Base-by-base conservation (phyloP, 2,888 invertebrate species). In the Apamea anceps region DNA sequence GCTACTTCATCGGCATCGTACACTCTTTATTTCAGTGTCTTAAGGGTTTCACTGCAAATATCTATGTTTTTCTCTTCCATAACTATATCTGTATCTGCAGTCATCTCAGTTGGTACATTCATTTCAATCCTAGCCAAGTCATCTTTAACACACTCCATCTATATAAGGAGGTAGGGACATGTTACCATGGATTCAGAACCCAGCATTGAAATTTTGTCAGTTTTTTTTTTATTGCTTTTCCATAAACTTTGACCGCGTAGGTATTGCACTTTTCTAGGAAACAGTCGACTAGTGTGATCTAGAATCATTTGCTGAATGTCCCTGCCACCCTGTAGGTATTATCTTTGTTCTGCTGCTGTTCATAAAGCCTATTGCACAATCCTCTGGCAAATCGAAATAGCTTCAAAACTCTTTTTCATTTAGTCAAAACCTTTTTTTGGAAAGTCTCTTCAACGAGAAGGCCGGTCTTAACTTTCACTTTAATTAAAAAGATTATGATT, bases 401-500 rank as follows among this genome's bases (percentile, higher is more conserved):
- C 2, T 25, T 32, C 1, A 13, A 25, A 4, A 7, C 12, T 60
- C 28, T 37, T 66, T 66, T 32, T 15, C 57, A 0, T 57, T 25
- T 8, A 32, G 0, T 51, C 5, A 32, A 70, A 57, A 63, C 63
- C 57, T 54, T 72, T 73, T 72, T 73, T 78, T 73, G 45, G 70
- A 73, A 70, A 73, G 77, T 70, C 15, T 28, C 28, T 54, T 5
- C 42, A 76, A 60, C 25, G 2, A 82, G 32, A 8, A 37, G n/a
- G 18, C 51, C 67, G 28, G 32, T 37, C 1, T 28, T 13, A 15
- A 80, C 86, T 86, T 88, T 88, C 83, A 21, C 76, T 13, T 32
- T 76, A 85, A 85, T 85, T 88, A 84, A 74, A 72, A 48, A 48
- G 2, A 82, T 67, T 63, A 45, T 66, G 48, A 80, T 79, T 75